phyloP scores from a whole-genome alignment of 2,113 vertebrate genomes.

The Parotia lawesii region DNA sequence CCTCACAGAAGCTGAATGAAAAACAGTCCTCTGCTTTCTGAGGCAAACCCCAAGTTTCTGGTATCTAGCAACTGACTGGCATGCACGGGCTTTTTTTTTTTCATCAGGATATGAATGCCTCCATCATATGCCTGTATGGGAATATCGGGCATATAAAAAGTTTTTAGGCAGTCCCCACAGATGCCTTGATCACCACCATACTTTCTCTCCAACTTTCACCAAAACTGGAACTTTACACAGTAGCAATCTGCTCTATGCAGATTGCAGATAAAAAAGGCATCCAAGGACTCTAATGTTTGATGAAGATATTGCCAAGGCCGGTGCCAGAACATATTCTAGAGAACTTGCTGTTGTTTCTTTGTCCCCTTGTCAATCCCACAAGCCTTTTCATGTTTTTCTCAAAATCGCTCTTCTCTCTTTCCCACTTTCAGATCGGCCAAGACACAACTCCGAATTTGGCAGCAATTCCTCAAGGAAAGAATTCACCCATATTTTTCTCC shows the following conservation, averaged over 20 bases:
- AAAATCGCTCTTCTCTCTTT: neutral
- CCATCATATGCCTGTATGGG: accelerated
- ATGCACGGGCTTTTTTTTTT: neutral
- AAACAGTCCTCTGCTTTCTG: neutral
- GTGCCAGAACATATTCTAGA: neutral
- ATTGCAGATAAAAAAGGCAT: neutral
- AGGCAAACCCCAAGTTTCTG: neutral
- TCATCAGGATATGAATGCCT: neutral
- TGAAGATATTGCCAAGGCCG: neutral
- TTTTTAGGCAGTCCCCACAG: neutral
- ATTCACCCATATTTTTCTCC: neutral
- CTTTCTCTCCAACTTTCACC: neutral
- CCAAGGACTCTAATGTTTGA: neutral
- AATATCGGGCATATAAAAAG: neutral
- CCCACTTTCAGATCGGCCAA: neutral
- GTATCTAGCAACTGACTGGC: neutral
- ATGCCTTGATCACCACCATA: neutral
- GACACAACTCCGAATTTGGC: neutral
- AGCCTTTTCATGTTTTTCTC: neutral
- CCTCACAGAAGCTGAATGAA: neutral
- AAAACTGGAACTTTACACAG: neutral
- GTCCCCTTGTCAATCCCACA: neutral
- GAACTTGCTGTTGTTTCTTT: neutral
- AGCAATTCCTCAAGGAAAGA: neutral
- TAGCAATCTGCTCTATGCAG: neutral